phyloP scores from a whole-genome alignment of 2,888 invertebrate species.

The Ormia ochracea region DNA sequence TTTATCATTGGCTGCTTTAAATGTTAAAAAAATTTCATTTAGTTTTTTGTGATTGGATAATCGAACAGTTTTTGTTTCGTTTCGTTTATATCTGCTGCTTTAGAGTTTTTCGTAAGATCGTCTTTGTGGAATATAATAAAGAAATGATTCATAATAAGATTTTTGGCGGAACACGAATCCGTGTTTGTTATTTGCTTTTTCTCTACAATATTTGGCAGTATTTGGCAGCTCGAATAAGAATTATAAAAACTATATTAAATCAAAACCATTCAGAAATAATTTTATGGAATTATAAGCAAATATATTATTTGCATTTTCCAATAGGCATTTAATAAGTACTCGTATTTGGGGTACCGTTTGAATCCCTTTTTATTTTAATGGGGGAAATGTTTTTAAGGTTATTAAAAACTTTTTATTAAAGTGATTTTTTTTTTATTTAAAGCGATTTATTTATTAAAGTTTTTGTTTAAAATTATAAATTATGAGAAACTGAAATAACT shows the following conservation, averaged over 20 bases:
- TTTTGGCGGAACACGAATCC: conserved; percentile 20
- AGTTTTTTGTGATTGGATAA: conserved; percentile 66
- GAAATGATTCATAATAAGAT: conserved; percentile 54
- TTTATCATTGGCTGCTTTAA: conserved; percentile 62
- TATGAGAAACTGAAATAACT: too few relatives aligned
- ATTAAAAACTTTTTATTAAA: background rate
- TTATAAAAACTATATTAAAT: conserved; percentile 28
- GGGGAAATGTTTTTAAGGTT: background rate
- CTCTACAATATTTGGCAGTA: background rate
- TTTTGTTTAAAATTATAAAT: too few relatives aligned
- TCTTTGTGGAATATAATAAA: conserved; percentile 53
- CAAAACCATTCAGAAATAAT: conserved; percentile 47
- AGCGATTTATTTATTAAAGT: too few relatives aligned
- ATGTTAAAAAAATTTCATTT: conserved; percentile 65
- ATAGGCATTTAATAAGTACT: background rate
- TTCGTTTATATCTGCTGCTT: background rate
- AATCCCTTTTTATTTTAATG: background rate
- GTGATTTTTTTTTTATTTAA: too few relatives aligned
- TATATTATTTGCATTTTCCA: background rate
- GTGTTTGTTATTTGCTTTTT: background rate
- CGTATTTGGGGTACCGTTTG: background rate
- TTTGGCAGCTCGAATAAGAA: background rate
- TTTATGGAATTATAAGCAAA: conserved; percentile 41
- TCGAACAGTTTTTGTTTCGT: conserved; percentile 33
- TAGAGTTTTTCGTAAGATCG: conserved; percentile 31